Evolutionary conservation across 2,888 invertebrate species (phyloP), one percentile per base, ranked within the genome.

Genomic region (Agrotis clavis): DNA sequence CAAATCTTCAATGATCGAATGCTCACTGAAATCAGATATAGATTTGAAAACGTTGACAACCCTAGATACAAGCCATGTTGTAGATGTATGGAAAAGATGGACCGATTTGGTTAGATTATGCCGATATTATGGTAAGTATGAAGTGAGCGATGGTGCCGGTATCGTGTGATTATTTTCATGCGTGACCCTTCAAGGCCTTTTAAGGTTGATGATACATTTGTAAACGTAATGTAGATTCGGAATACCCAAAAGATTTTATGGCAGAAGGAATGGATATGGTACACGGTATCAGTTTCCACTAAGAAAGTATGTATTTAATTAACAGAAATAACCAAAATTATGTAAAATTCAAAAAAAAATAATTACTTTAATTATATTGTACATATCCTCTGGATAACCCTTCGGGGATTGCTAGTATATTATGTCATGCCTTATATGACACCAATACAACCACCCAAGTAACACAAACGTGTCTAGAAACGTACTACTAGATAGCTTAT

Each of bases 51-150:
- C 41, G 9, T 41, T 41, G 41, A 41, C 41, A 41, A 41, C 41
- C 41, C 41, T 41, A 41, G 41, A 71, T 54, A 59, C 70, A 21
- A 13, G 47, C 63, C 67, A 57, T 74, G 54, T 65, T 53, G 9
- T 69, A 35, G 35, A 6, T 35, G 6, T 66, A 65, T 74, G 65
- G 57, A 71, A 83, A 80, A 74, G 56, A 67, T 60, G 54, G 45
- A 61, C 56, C 45, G 16, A 48, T 71, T 66, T 63, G 78, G 79
- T 19, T 50, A 30, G 51, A 81, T 65, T 76, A 67, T 25, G 19
- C 51, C n/a, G 25, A 35, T 60, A 4, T 62, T 50, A 35, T 30
- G 50, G 18, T 56, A 50, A 25, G 57, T 47, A n/a, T 51, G n/a
- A 19, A 74, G 50, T 75, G 18, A 47, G 14, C 2, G 3, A 19